These are phyloP conservation scores for Ctenopoma kingsleyae DNA, from an alignment of 2,797 vertebrate species.

Conservation along the genomic window DNA sequence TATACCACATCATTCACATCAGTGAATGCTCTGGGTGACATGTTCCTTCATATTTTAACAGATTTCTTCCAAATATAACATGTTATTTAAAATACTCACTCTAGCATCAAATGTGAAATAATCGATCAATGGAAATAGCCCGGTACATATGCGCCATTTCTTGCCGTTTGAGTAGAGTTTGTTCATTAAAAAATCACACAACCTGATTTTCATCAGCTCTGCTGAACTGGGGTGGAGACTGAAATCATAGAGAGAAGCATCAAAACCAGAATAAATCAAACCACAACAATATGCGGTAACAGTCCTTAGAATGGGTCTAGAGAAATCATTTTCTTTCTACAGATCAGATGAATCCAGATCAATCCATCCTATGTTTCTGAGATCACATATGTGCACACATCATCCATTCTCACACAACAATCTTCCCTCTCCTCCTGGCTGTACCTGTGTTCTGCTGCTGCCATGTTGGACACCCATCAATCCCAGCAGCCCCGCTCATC, in stretches of 20 bases:
- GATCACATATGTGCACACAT: constrained; percentile 21
- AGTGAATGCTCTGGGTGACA: too few species aligned
- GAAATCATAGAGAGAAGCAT: neutral
- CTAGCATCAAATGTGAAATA: neutral
- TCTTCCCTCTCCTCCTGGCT: constrained; percentile 6
- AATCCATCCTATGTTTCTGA: neutral
- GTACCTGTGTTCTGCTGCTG: constrained; percentile 72
- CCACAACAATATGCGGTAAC: neutral
- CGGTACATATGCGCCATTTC: neutral
- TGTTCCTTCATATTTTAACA: neutral
- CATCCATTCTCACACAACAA: constrained; percentile 11
- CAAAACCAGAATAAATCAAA: neutral
- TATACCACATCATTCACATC: too few species aligned
- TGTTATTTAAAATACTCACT: neutral
- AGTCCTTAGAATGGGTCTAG: neutral
- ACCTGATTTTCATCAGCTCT: neutral
- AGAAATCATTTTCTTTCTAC: neutral
- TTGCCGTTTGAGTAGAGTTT: neutral
- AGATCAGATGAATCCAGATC: neutral
- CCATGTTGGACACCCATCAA: constrained; percentile 79
- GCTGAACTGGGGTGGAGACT: neutral
- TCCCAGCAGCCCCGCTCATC: constrained; percentile 24
- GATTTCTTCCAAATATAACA: neutral
- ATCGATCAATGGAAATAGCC: neutral
- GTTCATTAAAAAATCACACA: neutral